phyloP scores from a whole-genome alignment of 2,797 vertebrate species.

The Zenarchopterus dispar region DNA sequence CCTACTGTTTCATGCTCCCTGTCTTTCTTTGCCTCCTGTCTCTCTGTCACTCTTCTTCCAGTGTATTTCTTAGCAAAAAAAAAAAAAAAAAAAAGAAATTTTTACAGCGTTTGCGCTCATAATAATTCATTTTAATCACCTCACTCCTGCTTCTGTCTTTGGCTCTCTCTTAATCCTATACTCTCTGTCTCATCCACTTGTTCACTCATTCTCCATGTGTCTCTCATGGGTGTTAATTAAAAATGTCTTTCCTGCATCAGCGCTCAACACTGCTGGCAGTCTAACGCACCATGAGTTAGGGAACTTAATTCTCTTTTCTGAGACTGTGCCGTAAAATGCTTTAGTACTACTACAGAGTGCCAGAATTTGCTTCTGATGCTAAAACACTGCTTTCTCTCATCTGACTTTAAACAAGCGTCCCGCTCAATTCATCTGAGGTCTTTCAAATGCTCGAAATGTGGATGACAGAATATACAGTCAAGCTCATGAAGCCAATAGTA shows the following conservation, averaged over 20 bases:
- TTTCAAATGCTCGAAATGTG: conserved; percentile 33
- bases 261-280: conserved; percentile 66
- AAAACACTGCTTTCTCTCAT: conserved; percentile 64
- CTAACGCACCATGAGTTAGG: conserved; percentile 49
- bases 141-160: conserved; percentile 48
- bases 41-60: conserved; percentile 43
- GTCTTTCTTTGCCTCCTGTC: conserved; percentile 2
- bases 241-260: conserved; percentile 75
- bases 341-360: conserved; percentile 70
- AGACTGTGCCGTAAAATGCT: conserved; percentile 64
- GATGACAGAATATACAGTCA: conserved; percentile 41
- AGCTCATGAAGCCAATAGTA: conserved; percentile 55
- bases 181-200: conserved; percentile 57
- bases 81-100: conserved; percentile 58
- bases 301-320: conserved; percentile 53
- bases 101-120: conserved; percentile 70
- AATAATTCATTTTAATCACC: conserved; percentile 81
- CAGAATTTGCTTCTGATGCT: conserved; percentile 58
- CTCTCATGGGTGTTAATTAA: conserved; percentile 82
- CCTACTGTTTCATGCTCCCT: conserved; percentile 10
- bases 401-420: conserved; percentile 65
- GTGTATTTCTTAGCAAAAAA: conserved; percentile 8
- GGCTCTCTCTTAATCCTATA: conserved; percentile 30
- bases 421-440: conserved; percentile 52
- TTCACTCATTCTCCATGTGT: conserved; percentile 67